phyloP scores from a whole-genome alignment of 53 echinoderm and acorn worm genomes.

The Glandiceps talaboti region DNA sequence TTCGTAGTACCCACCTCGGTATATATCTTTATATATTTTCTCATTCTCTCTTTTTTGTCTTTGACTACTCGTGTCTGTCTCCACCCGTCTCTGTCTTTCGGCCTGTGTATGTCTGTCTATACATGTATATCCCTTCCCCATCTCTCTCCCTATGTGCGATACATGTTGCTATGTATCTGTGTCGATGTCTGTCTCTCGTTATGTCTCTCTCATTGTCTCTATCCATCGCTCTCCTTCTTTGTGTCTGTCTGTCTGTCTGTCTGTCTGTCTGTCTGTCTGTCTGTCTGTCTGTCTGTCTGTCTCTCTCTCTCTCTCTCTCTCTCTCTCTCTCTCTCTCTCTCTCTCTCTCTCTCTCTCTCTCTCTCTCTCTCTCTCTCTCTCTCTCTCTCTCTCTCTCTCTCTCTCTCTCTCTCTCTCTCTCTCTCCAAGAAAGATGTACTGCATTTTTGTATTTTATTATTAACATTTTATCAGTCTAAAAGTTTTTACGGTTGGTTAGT shows the following conservation, averaged over 20 bases:
- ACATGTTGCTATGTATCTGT: too few relatives aligned
- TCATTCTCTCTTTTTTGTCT: too few relatives aligned
- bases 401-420: constrained; percentile 1
- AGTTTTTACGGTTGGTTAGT: not conserved
- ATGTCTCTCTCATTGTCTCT: too few relatives aligned
- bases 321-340: not conserved
- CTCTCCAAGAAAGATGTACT: not conserved
- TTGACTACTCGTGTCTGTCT: too few relatives aligned
- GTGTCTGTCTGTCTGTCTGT: not conserved
- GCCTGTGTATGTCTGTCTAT: not conserved
- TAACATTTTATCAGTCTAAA: too few relatives aligned
- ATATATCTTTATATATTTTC: too few relatives aligned
- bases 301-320: not conserved
- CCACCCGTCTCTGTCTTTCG: not conserved
- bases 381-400: constrained; percentile 2
- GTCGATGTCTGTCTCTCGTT: too few relatives aligned
- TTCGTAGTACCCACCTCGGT: too few relatives aligned
- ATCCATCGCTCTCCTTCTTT: too few relatives aligned
- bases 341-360: not conserved
- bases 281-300: not conserved
- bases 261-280: not conserved
- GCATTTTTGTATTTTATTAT: too few relatives aligned
- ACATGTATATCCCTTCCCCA: too few relatives aligned
- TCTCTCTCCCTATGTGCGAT: too few relatives aligned
- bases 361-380: constrained; percentile 1